phyloP scores from a whole-genome alignment of 1,140 invertebrate species.

The Zaprionus nigranus region DNA sequence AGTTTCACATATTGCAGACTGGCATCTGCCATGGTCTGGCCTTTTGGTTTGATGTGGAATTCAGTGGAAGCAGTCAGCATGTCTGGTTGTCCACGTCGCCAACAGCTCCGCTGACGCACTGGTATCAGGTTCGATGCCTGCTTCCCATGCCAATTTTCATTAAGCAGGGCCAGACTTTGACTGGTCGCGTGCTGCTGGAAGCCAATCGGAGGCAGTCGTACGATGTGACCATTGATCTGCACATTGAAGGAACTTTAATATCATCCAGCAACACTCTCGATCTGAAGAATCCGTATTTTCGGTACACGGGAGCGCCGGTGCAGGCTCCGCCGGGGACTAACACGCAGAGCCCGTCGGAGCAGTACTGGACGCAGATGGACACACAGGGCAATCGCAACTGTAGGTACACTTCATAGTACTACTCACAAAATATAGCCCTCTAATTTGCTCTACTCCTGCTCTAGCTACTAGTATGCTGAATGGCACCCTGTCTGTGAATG shows the following conservation, averaged over 20 bases:
- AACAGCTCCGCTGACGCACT: conserved; percentile 99
- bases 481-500: conserved; percentile 91
- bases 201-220: conserved; percentile 99
- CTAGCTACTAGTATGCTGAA: conserved; percentile 91
- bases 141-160: conserved; percentile 97
- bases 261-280: conserved; percentile 96
- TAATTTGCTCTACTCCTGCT: conserved; percentile 61
- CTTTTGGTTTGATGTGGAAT: conserved; percentile 99
- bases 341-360: conserved; percentile 95
- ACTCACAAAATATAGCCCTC: not conserved
- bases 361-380: conserved; percentile 94
- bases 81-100: conserved; percentile 99
- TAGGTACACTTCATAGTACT: conserved; percentile 41
- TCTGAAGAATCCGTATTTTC: conserved; percentile 99
- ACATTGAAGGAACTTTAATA: conserved; percentile 94
- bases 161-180: conserved; percentile 96
- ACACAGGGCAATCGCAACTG: conserved; percentile 85
- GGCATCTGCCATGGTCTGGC: conserved; percentile 98
- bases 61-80: conserved; percentile 94
- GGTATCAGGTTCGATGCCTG: conserved; percentile 99
- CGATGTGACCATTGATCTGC: conserved; percentile 98
- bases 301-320: conserved; percentile 94
- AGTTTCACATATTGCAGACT: conserved; percentile 96
- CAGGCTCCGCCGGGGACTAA: conserved; percentile 95
- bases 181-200: conserved; percentile 93